Percentiles rank a stretch among this genome's conserved stretches.
Evolutionary conservation across 2,797 vertebrate species (phyloP).

Genomic region (Astyanax mexicanus): DNA sequence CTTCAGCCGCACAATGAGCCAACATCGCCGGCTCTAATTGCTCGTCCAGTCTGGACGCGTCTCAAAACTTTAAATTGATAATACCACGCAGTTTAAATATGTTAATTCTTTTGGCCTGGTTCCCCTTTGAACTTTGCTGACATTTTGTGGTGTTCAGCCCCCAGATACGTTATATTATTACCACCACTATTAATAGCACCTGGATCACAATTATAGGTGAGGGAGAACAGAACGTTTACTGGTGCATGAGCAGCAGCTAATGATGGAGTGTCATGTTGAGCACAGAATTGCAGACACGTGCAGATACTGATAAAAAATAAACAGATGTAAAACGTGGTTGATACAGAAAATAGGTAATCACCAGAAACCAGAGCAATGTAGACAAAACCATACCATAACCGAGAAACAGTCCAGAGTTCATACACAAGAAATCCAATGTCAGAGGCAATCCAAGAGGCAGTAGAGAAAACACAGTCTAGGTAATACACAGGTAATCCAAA

Average conservation of each 20-base stretch:
- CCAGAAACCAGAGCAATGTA: no score
- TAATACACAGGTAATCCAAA: no score
- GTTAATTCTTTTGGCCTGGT: constrained; percentile 23
- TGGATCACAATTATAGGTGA: constrained; percentile 38
- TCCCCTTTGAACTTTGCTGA: constrained; percentile 38
- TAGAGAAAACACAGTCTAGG: no score
- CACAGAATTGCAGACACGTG: no score
- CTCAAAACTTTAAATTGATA: constrained; percentile 58
- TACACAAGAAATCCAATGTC: no score
- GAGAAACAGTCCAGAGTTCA: no score
- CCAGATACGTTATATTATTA: constrained; percentile 21
- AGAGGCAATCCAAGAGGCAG: no score
- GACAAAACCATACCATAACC: no score
- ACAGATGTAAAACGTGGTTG: no score
- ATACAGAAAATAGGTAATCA: no score
- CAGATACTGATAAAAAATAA: no score
- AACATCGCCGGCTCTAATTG: constrained; percentile 46
- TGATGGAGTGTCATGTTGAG: no score
- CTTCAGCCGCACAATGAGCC: constrained; percentile 36
- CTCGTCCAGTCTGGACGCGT: constrained; percentile 36
- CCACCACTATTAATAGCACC: constrained; percentile 32
- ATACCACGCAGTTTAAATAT: constrained; percentile 33
- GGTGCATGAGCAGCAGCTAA: neutral
- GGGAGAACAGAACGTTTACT: neutral
- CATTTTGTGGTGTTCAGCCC: constrained; percentile 39